phyloP scores from a whole-genome alignment of 2,797 vertebrate species.

The Galagoides demidoff region DNA sequence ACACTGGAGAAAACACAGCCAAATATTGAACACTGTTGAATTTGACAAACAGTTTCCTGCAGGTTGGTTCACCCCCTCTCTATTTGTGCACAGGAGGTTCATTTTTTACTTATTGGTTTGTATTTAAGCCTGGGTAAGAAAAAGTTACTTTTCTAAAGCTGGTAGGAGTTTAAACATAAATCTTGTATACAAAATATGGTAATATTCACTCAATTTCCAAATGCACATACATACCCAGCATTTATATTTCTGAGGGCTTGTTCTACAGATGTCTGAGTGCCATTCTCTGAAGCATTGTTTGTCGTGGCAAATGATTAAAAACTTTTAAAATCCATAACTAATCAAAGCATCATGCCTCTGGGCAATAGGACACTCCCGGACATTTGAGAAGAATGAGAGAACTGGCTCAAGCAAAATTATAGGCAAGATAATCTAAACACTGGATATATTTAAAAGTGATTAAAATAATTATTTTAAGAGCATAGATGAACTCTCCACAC shows the following conservation, averaged over 20 bases:
- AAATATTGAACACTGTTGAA: constrained; percentile 23
- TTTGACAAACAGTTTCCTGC: background rate
- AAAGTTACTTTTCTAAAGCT: background rate
- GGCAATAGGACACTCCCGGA: background rate
- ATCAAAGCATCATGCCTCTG: background rate
- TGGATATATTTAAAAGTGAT: background rate
- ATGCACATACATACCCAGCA: background rate
- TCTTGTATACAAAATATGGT: background rate
- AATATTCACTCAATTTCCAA: constrained; percentile 25
- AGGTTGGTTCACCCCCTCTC: background rate
- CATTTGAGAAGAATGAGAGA: background rate
- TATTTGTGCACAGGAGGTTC: background rate
- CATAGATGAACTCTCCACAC: background rate
- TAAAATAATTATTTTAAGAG: background rate
- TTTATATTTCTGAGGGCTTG: background rate
- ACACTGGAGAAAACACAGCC: background rate
- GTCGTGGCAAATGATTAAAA: background rate
- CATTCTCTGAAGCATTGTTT: background rate
- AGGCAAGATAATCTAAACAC: background rate
- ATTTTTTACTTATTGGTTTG: background rate
- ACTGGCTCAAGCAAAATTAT: background rate
- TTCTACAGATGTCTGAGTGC: background rate
- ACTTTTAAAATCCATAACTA: background rate
- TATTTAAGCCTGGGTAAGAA: background rate
- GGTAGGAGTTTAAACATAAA: background rate